phyloP scores from a whole-genome alignment of 2,888 invertebrate genomes.

The Conistra vaccinii region DNA sequence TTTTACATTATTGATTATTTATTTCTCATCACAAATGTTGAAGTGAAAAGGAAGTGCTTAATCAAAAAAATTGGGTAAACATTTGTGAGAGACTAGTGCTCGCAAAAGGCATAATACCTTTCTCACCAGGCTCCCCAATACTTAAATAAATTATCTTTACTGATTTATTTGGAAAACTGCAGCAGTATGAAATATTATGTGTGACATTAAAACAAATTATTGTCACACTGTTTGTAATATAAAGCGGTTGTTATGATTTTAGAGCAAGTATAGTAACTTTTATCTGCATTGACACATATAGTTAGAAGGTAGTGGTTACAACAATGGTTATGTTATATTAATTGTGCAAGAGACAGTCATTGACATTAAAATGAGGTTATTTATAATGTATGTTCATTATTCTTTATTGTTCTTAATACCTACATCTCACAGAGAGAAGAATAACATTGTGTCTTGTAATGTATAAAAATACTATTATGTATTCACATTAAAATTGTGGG shows the following conservation, averaged over 20 bases:
- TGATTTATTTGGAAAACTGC: neutral
- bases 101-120: too few relatives aligned
- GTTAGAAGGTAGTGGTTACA: conserved; percentile 29
- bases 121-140: too few relatives aligned
- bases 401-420: conserved; percentile 22
- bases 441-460: neutral
- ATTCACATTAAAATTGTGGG: neutral
- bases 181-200: neutral
- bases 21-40: too few relatives aligned
- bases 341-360: conserved; percentile 42
- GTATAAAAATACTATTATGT: neutral
- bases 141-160: neutral
- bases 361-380: conserved; percentile 46
- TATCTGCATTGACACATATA: conserved; percentile 45
- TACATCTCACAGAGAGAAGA: neutral
- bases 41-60: too few relatives aligned
- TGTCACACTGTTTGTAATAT: neutral
- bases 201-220: neutral
- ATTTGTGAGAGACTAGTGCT: too few relatives aligned
- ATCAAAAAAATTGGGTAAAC: too few relatives aligned
- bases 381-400: conserved; percentile 14
- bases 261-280: conserved; percentile 14
- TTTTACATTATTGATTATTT: too few relatives aligned
- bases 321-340: conserved; percentile 39
- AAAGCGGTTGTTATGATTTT: conserved; percentile 5